Percentiles rank a stretch among this genome's conserved stretches.
Evolutionary conservation across 2,888 invertebrate genomes (phyloP).

Genomic region (Andrena bucephala): DNA sequence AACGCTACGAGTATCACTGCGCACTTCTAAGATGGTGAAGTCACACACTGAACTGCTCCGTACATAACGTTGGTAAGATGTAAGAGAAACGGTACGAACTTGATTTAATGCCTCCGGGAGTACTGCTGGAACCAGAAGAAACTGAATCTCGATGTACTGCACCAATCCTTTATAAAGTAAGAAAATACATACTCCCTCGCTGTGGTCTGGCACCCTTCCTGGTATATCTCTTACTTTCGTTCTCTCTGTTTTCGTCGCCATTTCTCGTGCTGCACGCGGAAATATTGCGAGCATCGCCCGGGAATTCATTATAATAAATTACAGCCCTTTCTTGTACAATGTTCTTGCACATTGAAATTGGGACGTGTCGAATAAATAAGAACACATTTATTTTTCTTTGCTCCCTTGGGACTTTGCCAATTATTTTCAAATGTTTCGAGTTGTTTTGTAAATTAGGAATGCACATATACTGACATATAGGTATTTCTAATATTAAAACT

Average conservation of each 20-base stretch:
- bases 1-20: background rate
- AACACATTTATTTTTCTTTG: background rate
- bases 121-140: slow-evolving; percentile 53
- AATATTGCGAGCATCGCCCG: slow-evolving; percentile 19
- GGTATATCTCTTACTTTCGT: slow-evolving; percentile 39
- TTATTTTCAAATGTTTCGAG: background rate
- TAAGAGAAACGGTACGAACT: slow-evolving; percentile 75
- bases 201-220: slow-evolving; percentile 30
- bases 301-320: slow-evolving; percentile 49
- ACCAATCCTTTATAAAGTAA: slow-evolving; percentile 56
- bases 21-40: slow-evolving; percentile 14
- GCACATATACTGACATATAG: too few species aligned
- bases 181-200: slow-evolving; percentile 21
- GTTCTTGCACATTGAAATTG: background rate
- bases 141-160: slow-evolving; percentile 47
- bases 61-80: slow-evolving; percentile 40
- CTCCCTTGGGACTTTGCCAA: background rate
- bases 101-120: slow-evolving; percentile 80
- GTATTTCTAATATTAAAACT: too few species aligned
- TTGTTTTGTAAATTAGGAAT: too few species aligned
- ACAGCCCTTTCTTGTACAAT: background rate
- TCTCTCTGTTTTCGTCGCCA: slow-evolving; percentile 47
- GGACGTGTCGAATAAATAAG: background rate
- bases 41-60: slow-evolving; percentile 27
- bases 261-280: slow-evolving; percentile 34